phyloP scores from a whole-genome alignment of 2,797 vertebrate species.

The Cynodonichthys magdalenae region DNA sequence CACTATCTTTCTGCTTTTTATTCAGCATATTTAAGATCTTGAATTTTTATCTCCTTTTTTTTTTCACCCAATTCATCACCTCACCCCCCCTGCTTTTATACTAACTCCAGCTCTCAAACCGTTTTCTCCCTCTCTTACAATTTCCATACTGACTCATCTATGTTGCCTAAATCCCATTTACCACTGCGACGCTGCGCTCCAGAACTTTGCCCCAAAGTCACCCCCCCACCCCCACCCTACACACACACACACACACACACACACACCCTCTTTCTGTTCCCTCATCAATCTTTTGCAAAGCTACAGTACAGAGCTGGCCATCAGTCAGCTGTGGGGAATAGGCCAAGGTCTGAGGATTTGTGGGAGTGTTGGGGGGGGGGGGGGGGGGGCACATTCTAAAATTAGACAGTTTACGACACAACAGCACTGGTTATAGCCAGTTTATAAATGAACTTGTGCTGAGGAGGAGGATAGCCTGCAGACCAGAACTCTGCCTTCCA shows the following conservation, averaged over 20 bases:
- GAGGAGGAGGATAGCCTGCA: constrained; percentile 23
- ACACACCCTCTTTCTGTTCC: constrained; percentile 38
- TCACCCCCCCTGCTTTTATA: constrained; percentile 1
- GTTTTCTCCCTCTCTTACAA: constrained; percentile 55
- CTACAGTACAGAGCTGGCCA: constrained; percentile 52
- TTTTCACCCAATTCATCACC: constrained; percentile 7
- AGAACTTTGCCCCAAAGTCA: constrained; percentile 62
- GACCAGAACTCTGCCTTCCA: constrained; percentile 22
- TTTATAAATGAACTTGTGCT: constrained; percentile 47
- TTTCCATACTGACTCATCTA: constrained; percentile 71
- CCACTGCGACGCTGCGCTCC: constrained; percentile 31
- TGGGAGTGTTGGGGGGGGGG: constrained; percentile 64
- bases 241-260: no score
- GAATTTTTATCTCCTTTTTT: constrained; percentile 31
- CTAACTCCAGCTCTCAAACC: constrained; percentile 15
- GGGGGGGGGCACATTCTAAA: constrained; percentile 76
- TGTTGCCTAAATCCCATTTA: constrained; percentile 72
- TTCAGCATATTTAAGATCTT: constrained; percentile 34
- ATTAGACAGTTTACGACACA: constrained; percentile 59
- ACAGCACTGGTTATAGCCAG: constrained; percentile 57
- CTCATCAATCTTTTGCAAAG: constrained; percentile 53
- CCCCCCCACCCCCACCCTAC: constrained; percentile 7
- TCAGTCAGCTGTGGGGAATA: constrained; percentile 63
- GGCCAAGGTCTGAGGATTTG: constrained; percentile 76
- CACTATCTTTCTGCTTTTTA: constrained; percentile 8